phyloP scores from a whole-genome alignment of 2,888 invertebrate genomes.

The Ernsta delagoae region DNA sequence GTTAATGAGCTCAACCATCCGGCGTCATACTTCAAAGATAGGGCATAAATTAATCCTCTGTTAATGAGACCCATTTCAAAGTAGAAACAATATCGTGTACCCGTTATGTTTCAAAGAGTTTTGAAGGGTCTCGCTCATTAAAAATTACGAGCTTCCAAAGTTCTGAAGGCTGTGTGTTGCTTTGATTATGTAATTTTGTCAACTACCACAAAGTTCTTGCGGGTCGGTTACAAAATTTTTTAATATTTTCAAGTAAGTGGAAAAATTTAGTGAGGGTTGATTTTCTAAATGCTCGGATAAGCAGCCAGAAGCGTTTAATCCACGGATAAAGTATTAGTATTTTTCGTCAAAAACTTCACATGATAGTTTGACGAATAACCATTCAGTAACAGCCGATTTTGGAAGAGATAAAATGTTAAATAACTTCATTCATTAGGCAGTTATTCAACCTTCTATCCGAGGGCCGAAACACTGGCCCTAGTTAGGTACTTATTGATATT shows the following conservation, averaged over 20 bases:
- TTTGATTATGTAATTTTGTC: constrained; percentile 18
- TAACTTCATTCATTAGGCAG: too few species aligned
- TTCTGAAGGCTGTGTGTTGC: constrained; percentile 18
- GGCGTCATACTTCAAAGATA: constrained; percentile 18
- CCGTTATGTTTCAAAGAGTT: constrained; percentile 31
- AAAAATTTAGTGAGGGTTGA: background rate
- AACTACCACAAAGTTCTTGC: constrained; percentile 14
- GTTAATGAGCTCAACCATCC: constrained; percentile 20
- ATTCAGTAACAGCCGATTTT: too few species aligned
- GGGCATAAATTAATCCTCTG: constrained; percentile 31
- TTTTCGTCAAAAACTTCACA: too few species aligned
- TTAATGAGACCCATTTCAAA: constrained; percentile 34
- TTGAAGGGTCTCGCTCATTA: constrained; percentile 32
- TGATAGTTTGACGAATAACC: too few species aligned
- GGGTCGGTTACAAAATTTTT: background rate
- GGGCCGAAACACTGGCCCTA: too few species aligned
- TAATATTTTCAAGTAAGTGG: background rate
- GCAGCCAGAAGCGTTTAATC: too few species aligned
- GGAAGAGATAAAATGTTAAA: too few species aligned
- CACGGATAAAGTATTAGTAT: too few species aligned
- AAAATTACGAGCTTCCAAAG: constrained; percentile 29
- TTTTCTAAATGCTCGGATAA: background rate
- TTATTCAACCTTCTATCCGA: too few species aligned
- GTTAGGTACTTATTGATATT: too few species aligned
- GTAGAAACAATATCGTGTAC: constrained; percentile 26